These are phyloP conservation scores for Hozukius guyotensis DNA, from an alignment of 2,797 vertebrate genomes.

Conservation along the genomic window DNA sequence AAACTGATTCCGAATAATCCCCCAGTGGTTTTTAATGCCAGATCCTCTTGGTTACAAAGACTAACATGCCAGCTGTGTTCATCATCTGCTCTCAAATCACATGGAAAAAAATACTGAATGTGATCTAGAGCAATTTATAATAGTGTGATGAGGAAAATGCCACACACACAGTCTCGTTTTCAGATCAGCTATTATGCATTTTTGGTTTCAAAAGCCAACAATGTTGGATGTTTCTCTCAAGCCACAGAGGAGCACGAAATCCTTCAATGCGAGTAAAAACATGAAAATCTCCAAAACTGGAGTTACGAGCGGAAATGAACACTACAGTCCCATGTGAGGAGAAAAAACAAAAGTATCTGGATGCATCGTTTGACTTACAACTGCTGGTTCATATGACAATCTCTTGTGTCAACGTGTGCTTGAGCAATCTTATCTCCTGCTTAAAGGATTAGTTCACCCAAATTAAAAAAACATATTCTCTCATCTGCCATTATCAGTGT, in stretches of 20 bases:
- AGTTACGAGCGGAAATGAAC: conserved; percentile 17
- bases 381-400: neutral
- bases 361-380: neutral
- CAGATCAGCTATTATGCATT: neutral
- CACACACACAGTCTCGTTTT: neutral
- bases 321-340: neutral
- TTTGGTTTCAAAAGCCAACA: neutral
- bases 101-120: neutral
- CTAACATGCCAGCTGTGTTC: neutral
- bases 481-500: neutral
- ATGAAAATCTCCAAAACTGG: conserved; percentile 21
- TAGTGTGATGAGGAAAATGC: neutral
- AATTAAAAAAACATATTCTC: neutral
- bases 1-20: neutral
- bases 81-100: neutral
- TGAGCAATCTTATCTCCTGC: neutral
- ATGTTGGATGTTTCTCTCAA: conserved; percentile 12
- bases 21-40: neutral
- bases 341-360: neutral
- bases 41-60: neutral
- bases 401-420: neutral
- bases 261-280: conserved; percentile 15
- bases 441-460: conserved; percentile 7
- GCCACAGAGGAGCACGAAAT: conserved; percentile 22
- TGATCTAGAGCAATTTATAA: neutral